A percentile compares a stretch with the other conserved stretches of the same genome.
phyloP scores from a whole-genome alignment of 1,140 invertebrate species.

The Drosophila santomea region DNA sequence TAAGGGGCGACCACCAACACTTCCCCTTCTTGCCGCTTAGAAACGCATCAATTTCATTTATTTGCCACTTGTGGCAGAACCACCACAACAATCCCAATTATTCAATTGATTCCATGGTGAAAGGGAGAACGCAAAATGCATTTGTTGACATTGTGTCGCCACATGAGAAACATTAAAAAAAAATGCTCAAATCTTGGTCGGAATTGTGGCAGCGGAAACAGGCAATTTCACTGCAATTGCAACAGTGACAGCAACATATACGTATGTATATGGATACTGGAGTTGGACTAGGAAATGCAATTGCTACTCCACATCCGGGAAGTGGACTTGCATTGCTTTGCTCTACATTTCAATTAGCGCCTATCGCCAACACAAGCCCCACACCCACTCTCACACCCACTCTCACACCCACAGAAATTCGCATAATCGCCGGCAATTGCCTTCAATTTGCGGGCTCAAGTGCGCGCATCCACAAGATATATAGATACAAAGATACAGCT shows the following conservation, averaged over 20 bases:
- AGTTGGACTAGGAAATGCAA: conserved; percentile 55
- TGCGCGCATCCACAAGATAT: conserved; percentile 27
- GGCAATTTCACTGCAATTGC: conserved; percentile 37
- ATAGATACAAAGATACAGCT: conserved; percentile 16
- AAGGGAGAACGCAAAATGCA: conserved; percentile 18
- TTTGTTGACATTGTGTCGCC: conserved; percentile 47
- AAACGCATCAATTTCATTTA: conserved; percentile 81
- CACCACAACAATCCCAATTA: conserved; percentile 69
- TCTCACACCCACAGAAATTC: conserved; percentile 19
- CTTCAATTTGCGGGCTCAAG: conserved; percentile 55
- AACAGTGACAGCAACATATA: conserved; percentile 7
- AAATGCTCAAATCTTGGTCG: conserved; percentile 43
- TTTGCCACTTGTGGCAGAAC: conserved; percentile 75
- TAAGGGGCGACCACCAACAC: conserved; percentile 32
- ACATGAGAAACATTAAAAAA: background rate
- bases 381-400: background rate
- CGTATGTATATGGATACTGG: conserved; percentile 19
- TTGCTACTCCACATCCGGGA: conserved; percentile 55
- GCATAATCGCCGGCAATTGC: conserved; percentile 67
- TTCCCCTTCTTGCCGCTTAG: conserved; percentile 30
- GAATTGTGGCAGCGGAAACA: conserved; percentile 56
- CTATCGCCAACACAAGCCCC: conserved; percentile 16
- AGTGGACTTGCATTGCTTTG: conserved; percentile 34
- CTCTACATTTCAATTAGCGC: conserved; percentile 71
- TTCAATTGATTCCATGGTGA: conserved; percentile 70